Percentiles rank a stretch among this genome's conserved stretches.
These are phyloP conservation scores for Redunca redunca DNA, from an alignment of 2,113 vertebrate species.

Conservation along the genomic window DNA sequence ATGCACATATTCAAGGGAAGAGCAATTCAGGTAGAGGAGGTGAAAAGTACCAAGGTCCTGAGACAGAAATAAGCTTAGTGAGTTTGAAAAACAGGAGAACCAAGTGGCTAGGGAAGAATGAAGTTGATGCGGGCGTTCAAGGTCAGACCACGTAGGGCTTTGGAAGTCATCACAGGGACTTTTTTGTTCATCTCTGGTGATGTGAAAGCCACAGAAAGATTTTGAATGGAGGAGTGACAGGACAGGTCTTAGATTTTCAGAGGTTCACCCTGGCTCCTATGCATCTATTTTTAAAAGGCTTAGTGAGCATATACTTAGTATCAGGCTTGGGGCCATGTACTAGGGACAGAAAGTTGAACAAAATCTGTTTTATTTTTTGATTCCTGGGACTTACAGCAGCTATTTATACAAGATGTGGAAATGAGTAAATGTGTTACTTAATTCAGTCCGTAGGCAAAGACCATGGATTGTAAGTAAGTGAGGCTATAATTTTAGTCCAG, in stretches of 20 bases:
- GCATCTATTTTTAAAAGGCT: background rate
- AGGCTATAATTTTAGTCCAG: conserved; percentile 20
- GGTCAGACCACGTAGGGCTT: background rate
- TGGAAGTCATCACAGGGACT: background rate
- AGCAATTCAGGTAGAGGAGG: background rate
- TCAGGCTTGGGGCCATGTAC: background rate
- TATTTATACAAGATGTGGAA: background rate
- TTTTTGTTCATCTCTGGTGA: background rate
- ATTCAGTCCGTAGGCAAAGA: conserved; percentile 5
- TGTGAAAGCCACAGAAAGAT: background rate
- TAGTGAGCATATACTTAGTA: background rate
- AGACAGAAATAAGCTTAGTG: background rate
- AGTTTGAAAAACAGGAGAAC: background rate
- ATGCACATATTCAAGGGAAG: background rate
- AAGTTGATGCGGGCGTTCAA: background rate
- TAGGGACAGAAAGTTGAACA: background rate
- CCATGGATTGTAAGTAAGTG: background rate
- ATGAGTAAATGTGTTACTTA: conserved; percentile 28
- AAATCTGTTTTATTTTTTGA: background rate
- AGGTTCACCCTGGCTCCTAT: background rate
- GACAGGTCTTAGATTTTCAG: background rate
- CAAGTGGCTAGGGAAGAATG: background rate
- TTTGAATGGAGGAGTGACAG: background rate
- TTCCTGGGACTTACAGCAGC: background rate
- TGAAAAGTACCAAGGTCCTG: background rate